Evolutionary conservation across 2,888 invertebrate species (phyloP), one percentile per base, ranked within the genome.

Genomic region (Cepaea hortensis): DNA sequence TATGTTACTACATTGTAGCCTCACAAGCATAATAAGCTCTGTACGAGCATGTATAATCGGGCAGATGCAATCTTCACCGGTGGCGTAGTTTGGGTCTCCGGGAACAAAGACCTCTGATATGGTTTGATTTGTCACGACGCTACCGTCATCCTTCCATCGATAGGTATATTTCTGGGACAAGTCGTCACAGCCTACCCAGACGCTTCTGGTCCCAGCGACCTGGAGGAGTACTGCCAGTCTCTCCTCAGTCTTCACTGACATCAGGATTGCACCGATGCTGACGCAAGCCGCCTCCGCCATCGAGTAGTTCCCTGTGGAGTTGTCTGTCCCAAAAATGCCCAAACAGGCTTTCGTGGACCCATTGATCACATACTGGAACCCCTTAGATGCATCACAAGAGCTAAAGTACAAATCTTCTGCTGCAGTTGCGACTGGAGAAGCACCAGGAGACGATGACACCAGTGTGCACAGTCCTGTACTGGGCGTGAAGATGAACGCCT

Each of bases 141-240:
- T 73, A 3, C 83, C 73, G 35, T 83, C 83, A 11, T 73, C 72
- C 35, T 83, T 72, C 83, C 73, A 83, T 0, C 72, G 2, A 50
- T 73, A 83, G 0, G 3, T 23, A 1, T 11, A 2, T 4, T 55
- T 20, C 55, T 23, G 23, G 55, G 6, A 55, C 3, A 72, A 5
- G 9, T 50, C 23, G 23, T 83, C 83, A 20, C 83, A 83, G 1
- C 83, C 83, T 3, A 83, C 73, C 83, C 83, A 83, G 1, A 62
- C 18, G 5, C n/a, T 18, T 20, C 55, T n/a, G 6, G 3, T 23
- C 5, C 11, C 7, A 3, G 7, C 23, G 1, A 83, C 2, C 11
- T 55, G 23, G 2, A 3, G 7, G 0, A 83, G 35, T 1, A 83
- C 18, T 20, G 11, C 9, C 35, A 83, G 55, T 15, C 73, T 83